Base-by-base conservation (phyloP, 2,113 vertebrate species). In the Zapus hudsonius region DNA sequence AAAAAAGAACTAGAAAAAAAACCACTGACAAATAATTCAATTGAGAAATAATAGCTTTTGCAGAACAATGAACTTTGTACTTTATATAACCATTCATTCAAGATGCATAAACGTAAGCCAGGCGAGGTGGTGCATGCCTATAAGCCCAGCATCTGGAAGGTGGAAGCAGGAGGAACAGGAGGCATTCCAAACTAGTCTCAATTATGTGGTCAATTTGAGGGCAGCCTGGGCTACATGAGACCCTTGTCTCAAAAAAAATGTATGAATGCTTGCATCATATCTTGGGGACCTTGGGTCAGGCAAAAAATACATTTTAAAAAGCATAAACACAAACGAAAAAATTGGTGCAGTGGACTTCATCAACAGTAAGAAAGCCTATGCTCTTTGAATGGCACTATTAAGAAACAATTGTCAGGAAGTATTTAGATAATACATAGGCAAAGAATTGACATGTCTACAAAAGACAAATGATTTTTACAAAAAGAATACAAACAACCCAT, bases 11-110 rank as follows among this genome's bases (percentile, higher is more conserved):
- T 63, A 63, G 61, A 63, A 63, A 63, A 63, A 61, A 20, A 22
- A 55, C n/a, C 52, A 36, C 33, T 70, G 33, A 66, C 63, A 75
- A 64, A 10, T 73, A 84, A 80, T 84, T 63, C 84, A 93, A 84
- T 52, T 2, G 33, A 74, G 59, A 74, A 73, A 74, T 63, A 84
- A 72, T 0, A 83, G 55, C 16, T 40, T 85, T 76, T 73, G 70
- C 42, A 75, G 59, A 91, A 81, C 61, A 91, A 88, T 52, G 29
- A 61, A 38, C 22, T 15, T 70, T 76, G 15, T 4, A 70, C 20
- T 57, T 82, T 33, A 78, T 15, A 89, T 55, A 61, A 61, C 85
- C 81, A 44, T 86, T 67, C 74, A 89, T 89, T 89, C 70, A 94
- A 44, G 25, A 79, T 61, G 55, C 33, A 40, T 16, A 79, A 57